A percentile compares a stretch with the other conserved stretches of the same genome.
phyloP scores from a whole-genome alignment of 2,113 vertebrate genomes.

The Zootoca vivipara region DNA sequence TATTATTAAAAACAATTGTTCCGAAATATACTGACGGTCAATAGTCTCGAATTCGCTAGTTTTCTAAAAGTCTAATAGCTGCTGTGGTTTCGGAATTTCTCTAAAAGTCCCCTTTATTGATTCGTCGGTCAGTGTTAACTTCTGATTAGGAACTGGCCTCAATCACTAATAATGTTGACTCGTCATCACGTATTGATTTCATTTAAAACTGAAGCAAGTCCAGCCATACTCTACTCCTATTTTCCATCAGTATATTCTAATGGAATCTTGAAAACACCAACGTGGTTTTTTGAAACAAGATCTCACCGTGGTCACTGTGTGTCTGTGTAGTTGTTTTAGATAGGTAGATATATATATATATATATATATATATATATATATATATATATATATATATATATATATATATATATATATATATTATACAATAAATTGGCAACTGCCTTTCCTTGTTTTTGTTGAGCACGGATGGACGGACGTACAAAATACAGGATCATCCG shows the following conservation, averaged over 20 bases:
- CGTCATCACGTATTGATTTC: constrained; percentile 3
- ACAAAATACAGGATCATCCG: neutral
- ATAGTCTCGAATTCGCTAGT: neutral
- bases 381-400: too few species aligned
- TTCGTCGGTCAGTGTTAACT: neutral
- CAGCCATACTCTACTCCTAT: neutral
- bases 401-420: neutral
- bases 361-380: neutral
- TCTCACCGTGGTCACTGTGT: too few species aligned
- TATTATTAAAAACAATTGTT: neutral
- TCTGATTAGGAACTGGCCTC: neutral
- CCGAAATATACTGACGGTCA: neutral
- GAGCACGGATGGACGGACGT: neutral
- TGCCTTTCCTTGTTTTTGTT: neutral
- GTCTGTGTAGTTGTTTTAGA: too few species aligned
- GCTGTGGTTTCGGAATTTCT: neutral
- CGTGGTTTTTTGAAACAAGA: too few species aligned
- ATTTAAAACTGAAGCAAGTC: neutral
- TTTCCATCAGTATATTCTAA: neutral
- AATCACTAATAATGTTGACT: neutral
- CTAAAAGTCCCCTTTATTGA: neutral
- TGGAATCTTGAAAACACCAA: neutral
- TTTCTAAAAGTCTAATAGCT: neutral
- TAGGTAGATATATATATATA: too few species aligned
- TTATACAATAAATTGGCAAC: neutral